Evolutionary conservation across 2,888 invertebrate genomes (phyloP), one percentile per base, ranked within the genome.

Genomic region (Lapara coniferarum): DNA sequence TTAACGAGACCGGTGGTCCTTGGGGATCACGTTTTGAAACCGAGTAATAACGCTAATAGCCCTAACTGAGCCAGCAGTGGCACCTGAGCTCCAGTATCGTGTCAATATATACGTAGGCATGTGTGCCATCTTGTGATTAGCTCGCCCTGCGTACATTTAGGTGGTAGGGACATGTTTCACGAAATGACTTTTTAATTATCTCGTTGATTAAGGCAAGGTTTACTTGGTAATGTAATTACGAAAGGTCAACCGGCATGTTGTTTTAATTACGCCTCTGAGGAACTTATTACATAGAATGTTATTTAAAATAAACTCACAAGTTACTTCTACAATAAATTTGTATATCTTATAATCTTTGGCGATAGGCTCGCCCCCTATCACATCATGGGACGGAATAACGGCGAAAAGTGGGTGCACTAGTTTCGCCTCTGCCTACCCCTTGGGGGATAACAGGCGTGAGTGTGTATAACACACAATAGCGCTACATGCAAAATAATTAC

Each of bases 21-120:
- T 73, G 6, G 77, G 67, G 72, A 79, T 78, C 80, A 75, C 78
- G 79, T 83, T 85, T 81, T 76, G 81, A 78, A 77, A 75, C 80
- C 79, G 78, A 77, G 85, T 88, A 86, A 90, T 90, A 88, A 89
- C 80, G 78, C 81, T 88, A 88, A 88, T 86, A 84, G 84, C 82
- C 76, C 72, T 88, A 85, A 86, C 85, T 83, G 83, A 82, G 85
- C 44, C 49, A 12, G 19, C 63, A 6, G 46, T 49, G 19, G 19
- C 63, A 19, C 19, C 19, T 57, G 57, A 13, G 46, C 63, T 46
- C 63, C 63, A 30, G 16, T 2, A 46, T 46, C 10, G 46, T 13
- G 55, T 55, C 10, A 19, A 6, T 46, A 46, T 63, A 13, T 46
- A 19, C 19, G 63, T 16, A 44, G 13, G n/a, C 59, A 46, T 46